Evolutionary conservation across 1,140 invertebrate genomes (phyloP).

Genomic region (Vollenhovia emeryi): DNA sequence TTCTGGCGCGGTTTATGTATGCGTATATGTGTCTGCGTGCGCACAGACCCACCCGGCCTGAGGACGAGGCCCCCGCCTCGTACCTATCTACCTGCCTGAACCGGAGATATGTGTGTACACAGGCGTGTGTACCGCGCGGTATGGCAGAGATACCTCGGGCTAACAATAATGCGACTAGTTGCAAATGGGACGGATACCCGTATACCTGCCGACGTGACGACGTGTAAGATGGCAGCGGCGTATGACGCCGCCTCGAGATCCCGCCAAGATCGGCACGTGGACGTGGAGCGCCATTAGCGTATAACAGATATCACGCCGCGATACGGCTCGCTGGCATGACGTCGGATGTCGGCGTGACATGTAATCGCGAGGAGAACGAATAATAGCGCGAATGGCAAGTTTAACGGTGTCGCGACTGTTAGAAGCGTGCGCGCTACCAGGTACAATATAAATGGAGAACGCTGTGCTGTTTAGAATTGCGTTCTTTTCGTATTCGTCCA

Average conservation of each 20-base stretch:
- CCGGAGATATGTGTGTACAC: conserved; percentile 73
- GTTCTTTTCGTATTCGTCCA: neutral
- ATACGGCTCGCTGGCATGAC: conserved; percentile 15
- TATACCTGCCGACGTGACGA: conserved; percentile 72
- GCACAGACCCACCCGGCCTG: conserved; percentile 24
- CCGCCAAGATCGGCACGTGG: conserved; percentile 39
- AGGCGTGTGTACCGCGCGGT: conserved; percentile 68
- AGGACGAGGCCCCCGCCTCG: conserved; percentile 63
- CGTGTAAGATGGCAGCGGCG: conserved; percentile 66
- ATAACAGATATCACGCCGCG: conserved; percentile 22
- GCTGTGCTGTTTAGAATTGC: neutral
- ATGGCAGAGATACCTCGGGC: conserved; percentile 73
- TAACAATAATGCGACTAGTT: conserved; percentile 76
- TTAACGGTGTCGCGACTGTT: neutral
- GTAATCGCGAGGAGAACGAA: neutral
- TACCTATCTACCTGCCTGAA: conserved; percentile 61
- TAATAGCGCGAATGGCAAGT: neutral
- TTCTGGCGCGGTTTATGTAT: neutral
- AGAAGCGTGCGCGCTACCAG: neutral
- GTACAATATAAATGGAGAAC: neutral
- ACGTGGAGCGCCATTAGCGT: conserved; percentile 29
- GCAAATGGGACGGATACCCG: conserved; percentile 75
- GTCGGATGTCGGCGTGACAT: neutral
- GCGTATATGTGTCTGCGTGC: neutral
- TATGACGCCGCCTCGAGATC: conserved; percentile 29